Conservation (phyloP, 2,113 vertebrate species). For the Microcebus tavaratra region DNA sequence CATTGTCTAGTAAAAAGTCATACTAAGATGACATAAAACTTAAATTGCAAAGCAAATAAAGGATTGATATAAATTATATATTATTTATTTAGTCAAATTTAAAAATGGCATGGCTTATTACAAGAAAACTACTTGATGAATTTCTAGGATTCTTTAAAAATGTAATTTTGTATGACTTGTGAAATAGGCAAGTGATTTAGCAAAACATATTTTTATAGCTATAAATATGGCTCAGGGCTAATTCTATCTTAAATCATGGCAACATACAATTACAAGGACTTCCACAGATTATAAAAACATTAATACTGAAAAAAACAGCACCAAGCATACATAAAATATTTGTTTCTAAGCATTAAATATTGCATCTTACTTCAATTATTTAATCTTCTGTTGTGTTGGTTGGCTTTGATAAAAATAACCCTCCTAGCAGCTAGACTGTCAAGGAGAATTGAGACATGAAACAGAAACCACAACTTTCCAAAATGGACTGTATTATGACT, state of each 20-base stretch:
- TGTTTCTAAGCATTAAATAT: slow-evolving; percentile 27
- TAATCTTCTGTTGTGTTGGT: background rate
- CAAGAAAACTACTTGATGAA: background rate
- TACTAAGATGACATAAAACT: background rate
- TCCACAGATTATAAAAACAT: background rate
- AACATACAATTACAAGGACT: background rate
- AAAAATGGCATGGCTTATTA: background rate
- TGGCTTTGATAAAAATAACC: background rate
- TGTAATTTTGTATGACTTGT: background rate
- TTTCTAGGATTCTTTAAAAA: background rate
- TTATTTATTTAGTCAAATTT: background rate
- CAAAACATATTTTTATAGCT: background rate
- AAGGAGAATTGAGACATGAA: background rate
- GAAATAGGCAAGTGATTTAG: background rate
- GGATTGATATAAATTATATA: background rate
- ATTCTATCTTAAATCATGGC: background rate
- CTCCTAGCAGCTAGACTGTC: background rate
- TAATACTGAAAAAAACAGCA: background rate
- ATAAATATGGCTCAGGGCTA: background rate
- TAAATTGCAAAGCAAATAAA: background rate
- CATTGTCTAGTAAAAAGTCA: background rate
- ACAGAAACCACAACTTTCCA: background rate
- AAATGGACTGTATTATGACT: background rate
- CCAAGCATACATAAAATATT: background rate
- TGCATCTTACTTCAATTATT: background rate